Conservation (phyloP, 37 sponge, comb jelly and placozoan genomes). For the Mnemiopsis leidyi region DNA sequence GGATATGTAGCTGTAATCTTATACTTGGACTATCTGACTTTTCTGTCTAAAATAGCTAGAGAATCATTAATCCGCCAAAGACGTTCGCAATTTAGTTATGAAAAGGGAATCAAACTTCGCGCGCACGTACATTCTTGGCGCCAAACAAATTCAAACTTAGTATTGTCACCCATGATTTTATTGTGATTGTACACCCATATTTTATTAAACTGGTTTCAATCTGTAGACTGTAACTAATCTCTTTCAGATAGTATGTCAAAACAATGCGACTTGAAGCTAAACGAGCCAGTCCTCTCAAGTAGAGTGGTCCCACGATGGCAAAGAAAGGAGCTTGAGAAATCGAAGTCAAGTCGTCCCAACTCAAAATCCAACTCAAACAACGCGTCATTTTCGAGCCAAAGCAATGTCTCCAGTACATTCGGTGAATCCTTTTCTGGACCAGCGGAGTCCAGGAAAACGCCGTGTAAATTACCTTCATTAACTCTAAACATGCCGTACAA, state of each 20-base stretch:
- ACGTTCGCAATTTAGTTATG: too few relatives aligned
- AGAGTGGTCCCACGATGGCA: conserved; percentile 55
- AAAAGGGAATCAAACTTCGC: neutral
- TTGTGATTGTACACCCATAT: neutral
- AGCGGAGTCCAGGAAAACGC: conserved; percentile 5
- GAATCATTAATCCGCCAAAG: too few relatives aligned
- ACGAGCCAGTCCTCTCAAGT: conserved; percentile 24
- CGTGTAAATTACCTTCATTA: conserved; percentile 20
- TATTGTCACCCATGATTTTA: too few relatives aligned
- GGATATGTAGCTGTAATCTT: too few relatives aligned
- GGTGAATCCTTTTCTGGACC: conserved; percentile 20
- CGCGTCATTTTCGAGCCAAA: conserved; percentile 42
- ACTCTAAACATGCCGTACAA: conserved; percentile 65
- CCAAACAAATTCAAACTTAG: too few relatives aligned
- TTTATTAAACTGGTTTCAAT: too few relatives aligned
- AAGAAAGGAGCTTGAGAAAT: neutral
- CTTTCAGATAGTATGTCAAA: conserved; percentile 15
- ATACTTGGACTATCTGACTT: too few relatives aligned
- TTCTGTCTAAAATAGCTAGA: too few relatives aligned
- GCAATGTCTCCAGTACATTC: conserved; percentile 61
- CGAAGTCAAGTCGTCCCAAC: neutral
- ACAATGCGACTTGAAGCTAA: conserved; percentile 30
- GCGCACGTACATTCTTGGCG: neutral
- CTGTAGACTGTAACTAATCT: too few relatives aligned
- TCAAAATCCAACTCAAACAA: conserved; percentile 15